Percentiles rank a stretch among this genome's conserved stretches.
These are phyloP conservation scores for Lepidothrix coronata DNA, from an alignment of 2,113 vertebrate species.

Conservation along the genomic window DNA sequence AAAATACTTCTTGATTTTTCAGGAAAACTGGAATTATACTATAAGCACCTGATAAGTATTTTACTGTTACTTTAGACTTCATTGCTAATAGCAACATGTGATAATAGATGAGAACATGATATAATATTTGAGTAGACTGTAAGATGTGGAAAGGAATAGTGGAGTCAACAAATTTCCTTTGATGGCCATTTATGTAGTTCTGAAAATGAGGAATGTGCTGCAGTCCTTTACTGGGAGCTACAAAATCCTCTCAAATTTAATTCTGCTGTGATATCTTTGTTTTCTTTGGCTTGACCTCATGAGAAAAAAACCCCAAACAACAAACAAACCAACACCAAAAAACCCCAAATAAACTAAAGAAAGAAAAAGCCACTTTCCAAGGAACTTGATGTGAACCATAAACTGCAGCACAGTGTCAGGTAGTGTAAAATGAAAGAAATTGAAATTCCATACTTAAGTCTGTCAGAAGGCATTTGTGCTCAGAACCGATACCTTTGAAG, in stretches of 20 bases:
- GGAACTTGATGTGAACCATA: not conserved
- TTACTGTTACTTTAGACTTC: not conserved
- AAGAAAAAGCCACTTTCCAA: not conserved
- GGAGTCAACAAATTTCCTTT: not conserved
- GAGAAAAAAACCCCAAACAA: not conserved
- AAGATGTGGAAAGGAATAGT: not conserved
- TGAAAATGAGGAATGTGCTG: not conserved
- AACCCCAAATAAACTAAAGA: not conserved
- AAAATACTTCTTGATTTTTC: not conserved
- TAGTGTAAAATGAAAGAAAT: not conserved
- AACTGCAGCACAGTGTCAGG: not conserved
- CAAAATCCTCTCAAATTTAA: not conserved
- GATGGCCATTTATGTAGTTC: not conserved
- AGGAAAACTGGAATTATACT: not conserved
- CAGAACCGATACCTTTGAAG: not conserved
- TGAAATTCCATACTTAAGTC: not conserved
- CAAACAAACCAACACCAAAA: not conserved
- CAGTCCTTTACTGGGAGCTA: not conserved
- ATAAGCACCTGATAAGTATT: not conserved
- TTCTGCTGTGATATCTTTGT: not conserved
- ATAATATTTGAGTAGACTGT: not conserved
- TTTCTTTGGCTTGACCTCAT: not conserved
- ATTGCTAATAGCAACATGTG: not conserved
- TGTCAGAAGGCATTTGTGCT: not conserved
- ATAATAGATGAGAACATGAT: accelerated